Conservation (phyloP, 2,888 invertebrate genomes). For the Apamea anceps region DNA sequence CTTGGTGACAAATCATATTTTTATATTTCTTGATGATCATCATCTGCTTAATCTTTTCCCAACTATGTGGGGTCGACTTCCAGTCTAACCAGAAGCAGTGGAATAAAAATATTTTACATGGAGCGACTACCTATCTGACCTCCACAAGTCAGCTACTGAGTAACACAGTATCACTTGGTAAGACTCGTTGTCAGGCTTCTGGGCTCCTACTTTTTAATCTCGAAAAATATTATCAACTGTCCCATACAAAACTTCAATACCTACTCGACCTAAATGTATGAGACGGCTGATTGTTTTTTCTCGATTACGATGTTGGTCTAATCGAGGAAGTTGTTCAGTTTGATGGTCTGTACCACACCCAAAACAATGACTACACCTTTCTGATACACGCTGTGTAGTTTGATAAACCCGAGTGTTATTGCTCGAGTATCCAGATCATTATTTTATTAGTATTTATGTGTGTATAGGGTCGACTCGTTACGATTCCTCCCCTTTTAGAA, state of each 20-base stretch:
- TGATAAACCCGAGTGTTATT: background rate
- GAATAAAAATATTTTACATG: too few relatives aligned
- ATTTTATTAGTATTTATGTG: background rate
- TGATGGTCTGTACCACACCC: background rate
- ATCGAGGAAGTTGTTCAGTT: background rate
- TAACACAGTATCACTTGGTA: background rate
- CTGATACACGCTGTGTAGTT: background rate
- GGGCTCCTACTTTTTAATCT: too few relatives aligned
- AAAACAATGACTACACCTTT: background rate
- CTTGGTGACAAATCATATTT: background rate
- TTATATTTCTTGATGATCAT: background rate
- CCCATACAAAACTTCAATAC: background rate
- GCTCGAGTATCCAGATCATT: background rate
- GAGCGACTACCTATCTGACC: background rate
- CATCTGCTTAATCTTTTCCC: background rate
- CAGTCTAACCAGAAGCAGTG: background rate
- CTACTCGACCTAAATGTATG: background rate
- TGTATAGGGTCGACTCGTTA: background rate
- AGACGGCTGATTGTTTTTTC: background rate
- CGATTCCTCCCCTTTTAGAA: constrained; percentile 16
- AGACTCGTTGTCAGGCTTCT: background rate
- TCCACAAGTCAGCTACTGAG: background rate
- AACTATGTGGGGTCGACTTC: background rate
- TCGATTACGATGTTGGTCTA: background rate
- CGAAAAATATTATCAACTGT: too few relatives aligned